Evolutionary conservation across 2,888 invertebrate species (phyloP), one percentile per base, ranked within the genome.

Genomic region (Pyrgus malvae): DNA sequence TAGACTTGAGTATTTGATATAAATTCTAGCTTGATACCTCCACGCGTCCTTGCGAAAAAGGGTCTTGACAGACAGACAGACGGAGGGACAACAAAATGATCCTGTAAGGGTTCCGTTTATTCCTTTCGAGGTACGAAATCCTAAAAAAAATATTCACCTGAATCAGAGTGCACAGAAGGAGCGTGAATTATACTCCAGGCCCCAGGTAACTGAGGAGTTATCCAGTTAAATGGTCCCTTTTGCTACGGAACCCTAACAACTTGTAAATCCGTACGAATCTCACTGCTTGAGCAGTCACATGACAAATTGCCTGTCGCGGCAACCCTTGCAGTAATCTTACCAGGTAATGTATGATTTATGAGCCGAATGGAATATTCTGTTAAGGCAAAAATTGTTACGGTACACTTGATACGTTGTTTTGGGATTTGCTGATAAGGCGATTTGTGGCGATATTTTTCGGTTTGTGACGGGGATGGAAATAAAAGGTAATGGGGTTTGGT

Each of bases 321-420:
- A 53, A 75, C 78, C 81, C 79, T 78, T 74, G 66, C 79, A 64
- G 64, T 69, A 72, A 74, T 72, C 74, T 72, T 66, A 63, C 69
- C 87, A 87, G 88, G 89, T 88, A 88, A 83, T 84, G 72, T 79
- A 80, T 85, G 89, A 89, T 89, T 85, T 88, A 88, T 86, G 76
- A 71, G 67, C 69, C 70, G 78, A 83, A 82, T 82, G 77, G 78
- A 80, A 80, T 74, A 73, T 66, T 61, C 57, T 61, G 59, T 63
- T 57, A 31, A 40, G 25, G 46, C 48, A 53, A 45, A 53, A 53
- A 53, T 45, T 53, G 53, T 53, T 53, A 53, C 53, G 53, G 38
- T 45, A 23, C 29, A 45, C 11, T 53, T 45, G 53, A 27, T 38
- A 14, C 57, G 58, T 61, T 57, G 55, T 56, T 56, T 55, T 31